These are phyloP conservation scores for Perdita meconis DNA, from an alignment of 2,888 invertebrate species.

Conservation along the genomic window DNA sequence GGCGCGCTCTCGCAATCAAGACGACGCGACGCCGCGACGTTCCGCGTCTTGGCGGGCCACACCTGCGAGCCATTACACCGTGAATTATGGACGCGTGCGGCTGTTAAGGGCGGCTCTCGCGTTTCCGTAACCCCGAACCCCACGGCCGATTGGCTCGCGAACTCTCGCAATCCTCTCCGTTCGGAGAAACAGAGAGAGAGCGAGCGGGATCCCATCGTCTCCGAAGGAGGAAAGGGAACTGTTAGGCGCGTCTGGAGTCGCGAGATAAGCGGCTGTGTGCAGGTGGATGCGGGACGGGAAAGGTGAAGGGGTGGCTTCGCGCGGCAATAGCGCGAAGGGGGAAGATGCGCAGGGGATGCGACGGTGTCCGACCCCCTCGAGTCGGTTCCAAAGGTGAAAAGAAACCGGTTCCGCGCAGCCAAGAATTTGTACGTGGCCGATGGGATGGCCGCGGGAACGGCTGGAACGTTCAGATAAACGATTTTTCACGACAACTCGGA, in stretches of 20 bases:
- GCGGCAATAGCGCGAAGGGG: constrained; percentile 6
- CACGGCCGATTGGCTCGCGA: constrained; percentile 56
- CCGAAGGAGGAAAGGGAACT: neutral
- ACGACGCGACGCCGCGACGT: no score
- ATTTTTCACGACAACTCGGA: constrained; percentile 36
- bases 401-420: constrained; percentile 4
- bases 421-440: constrained; percentile 12
- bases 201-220: neutral
- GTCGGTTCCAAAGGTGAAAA: constrained; percentile 5
- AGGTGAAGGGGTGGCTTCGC: constrained; percentile 11
- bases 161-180: constrained; percentile 41
- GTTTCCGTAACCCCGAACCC: constrained; percentile 30
- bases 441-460: neutral
- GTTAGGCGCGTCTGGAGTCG: constrained; percentile 66
- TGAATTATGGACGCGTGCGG: constrained; percentile 57
- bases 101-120: constrained; percentile 40
- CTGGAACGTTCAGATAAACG: constrained; percentile 49
- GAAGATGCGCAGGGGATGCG: neutral
- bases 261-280: constrained; percentile 66
- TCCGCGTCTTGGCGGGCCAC: constrained; percentile 41
- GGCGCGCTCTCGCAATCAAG: constrained; percentile 60
- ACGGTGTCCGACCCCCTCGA: constrained; percentile 15
- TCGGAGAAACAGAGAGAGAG: no score
- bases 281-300: constrained; percentile 46
- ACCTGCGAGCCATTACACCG: constrained; percentile 60